A percentile compares a stretch with the other conserved stretches of the same genome.
Conservation (phyloP, 2,888 invertebrate species). For the Cremastobaeus sp. region DNA sequence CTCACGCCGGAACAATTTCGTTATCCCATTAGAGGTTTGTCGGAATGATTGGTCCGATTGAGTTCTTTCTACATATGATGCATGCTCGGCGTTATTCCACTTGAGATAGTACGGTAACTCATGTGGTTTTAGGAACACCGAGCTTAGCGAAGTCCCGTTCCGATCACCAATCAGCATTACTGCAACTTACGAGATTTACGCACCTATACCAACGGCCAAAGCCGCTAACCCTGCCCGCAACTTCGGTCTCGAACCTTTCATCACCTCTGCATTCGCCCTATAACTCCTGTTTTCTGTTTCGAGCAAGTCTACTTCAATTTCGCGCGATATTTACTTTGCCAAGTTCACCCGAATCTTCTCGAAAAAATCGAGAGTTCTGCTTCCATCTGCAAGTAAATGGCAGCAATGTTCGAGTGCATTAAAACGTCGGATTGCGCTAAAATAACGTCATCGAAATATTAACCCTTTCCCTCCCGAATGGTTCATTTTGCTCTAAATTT, state of each 20-base stretch:
- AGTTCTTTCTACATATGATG: conserved; percentile 29
- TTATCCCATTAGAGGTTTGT: not conserved
- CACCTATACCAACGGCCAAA: conserved; percentile 9
- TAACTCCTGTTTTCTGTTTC: conserved; percentile 26
- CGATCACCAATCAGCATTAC: conserved; percentile 53
- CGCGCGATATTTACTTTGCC: conserved; percentile 12
- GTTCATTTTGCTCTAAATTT: too few species aligned
- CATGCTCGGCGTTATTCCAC: conserved; percentile 30
- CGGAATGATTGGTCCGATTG: not conserved
- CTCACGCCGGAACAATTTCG: not conserved
- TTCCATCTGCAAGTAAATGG: too few species aligned
- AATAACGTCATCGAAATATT: too few species aligned
- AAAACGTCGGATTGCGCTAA: too few species aligned
- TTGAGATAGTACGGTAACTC: conserved; percentile 22
- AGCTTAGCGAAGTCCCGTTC: conserved; percentile 41
- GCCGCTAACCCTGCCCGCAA: conserved; percentile 3
- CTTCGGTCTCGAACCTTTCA: conserved; percentile 21
- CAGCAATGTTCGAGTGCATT: too few species aligned
- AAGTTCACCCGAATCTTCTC: not conserved
- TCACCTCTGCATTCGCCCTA: conserved; percentile 18
- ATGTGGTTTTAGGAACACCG: conserved; percentile 25
- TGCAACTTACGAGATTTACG: conserved; percentile 43
- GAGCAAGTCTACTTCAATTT: conserved; percentile 14
- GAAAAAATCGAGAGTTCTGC: not conserved
- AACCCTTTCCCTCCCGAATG: too few species aligned